Evolutionary conservation across 2,888 invertebrate species (phyloP), one percentile per base, ranked within the genome.

Genomic region (Sminthurinus aureus): DNA sequence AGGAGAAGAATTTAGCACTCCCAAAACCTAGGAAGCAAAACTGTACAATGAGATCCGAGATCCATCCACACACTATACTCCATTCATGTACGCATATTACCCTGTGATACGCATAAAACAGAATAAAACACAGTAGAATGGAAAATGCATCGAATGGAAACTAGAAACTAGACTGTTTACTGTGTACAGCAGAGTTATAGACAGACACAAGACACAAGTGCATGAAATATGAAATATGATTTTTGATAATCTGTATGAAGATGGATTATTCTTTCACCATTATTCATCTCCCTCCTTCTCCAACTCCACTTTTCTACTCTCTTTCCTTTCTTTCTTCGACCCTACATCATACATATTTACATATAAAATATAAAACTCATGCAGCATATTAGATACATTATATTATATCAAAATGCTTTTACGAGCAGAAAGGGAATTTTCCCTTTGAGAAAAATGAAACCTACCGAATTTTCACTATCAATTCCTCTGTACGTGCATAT

Each of bases 211-310:
- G 38, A 79, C 69, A 51, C 71, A 80, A 80, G 80, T 80, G 80
- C 67, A 80, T 80, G 80, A 80, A 80, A 80, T 80, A 80, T 80
- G 80, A 80, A 80, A 80, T 80, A 80, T 80, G 80, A 80, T 80
- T 80, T 80, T 80, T 80, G 80, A 80, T 80, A 80, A 80, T 80
- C 80, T 80, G 69, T 80, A 80, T 80, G 80, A 80, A 80, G 80
- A 80, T 69, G 80, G 80, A 80, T 80, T 80, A 80, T 71, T 80
- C 71, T 51, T 80, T 69, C 80, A 80, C 80, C 80, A 80, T 80
- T 69, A 80, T 80, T 80, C 80, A 80, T 80, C 80, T 69, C 80
- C 80, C 71, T 71, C 64, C 64, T 58, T 58, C 20, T 64, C 22
- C 20, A 22, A 24, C 66, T 78, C 78, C 15, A 22, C 4, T 26